These are phyloP conservation scores for Metridium senile DNA, from an alignment of 92 coral and sea anemone species.

Conservation along the genomic window DNA sequence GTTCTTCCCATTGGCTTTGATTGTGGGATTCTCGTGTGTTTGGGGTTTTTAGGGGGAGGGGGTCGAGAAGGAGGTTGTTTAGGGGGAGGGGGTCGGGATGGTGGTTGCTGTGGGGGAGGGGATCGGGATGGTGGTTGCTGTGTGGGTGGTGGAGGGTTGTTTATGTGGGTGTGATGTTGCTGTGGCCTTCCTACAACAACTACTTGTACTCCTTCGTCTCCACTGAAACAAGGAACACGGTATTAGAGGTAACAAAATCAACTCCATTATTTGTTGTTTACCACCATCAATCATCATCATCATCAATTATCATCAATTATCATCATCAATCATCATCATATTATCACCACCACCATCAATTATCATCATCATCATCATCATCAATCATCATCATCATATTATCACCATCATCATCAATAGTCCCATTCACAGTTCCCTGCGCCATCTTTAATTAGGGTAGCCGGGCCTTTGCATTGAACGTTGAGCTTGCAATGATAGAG, in stretches of 20 bases:
- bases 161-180: background rate
- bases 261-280: background rate
- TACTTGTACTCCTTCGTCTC: conserved; percentile 13
- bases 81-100: conserved; percentile 10
- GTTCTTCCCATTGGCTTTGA: background rate
- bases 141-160: background rate
- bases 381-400: no score
- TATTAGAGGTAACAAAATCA: background rate
- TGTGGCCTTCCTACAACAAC: conserved; percentile 17
- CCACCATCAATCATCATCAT: no score
- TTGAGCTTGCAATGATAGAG: no score
- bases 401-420: no score
- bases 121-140: background rate
- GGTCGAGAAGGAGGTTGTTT: background rate
- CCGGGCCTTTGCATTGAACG: no score
- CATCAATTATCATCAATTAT: no score
- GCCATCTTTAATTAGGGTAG: no score
- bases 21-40: background rate
- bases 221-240: background rate
- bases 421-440: no score
- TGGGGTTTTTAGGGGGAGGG: background rate
- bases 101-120: conserved; percentile 12
- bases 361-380: no score
- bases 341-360: no score
- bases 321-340: no score